These are phyloP conservation scores for Baronia brevicornis DNA, from an alignment of 2,888 invertebrate species.

Conservation along the genomic window DNA sequence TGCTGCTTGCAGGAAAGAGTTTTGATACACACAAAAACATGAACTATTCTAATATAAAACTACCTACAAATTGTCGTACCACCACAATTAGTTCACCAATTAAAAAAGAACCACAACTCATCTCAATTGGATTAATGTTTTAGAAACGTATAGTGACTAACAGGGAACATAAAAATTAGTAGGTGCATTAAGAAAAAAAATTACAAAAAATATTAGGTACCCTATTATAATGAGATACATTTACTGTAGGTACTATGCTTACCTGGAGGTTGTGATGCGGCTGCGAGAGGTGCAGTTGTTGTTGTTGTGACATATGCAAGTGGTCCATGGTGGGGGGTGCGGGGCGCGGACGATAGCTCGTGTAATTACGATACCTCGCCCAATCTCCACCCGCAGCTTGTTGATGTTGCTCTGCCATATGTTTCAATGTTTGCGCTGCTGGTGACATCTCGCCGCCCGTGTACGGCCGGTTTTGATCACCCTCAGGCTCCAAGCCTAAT, in stretches of 20 bases:
- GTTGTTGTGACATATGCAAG: conserved; percentile 90
- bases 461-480: conserved; percentile 64
- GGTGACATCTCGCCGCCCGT: conserved; percentile 85
- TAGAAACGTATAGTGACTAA: too few relatives aligned
- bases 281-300: conserved; percentile 90
- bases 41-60: too few relatives aligned
- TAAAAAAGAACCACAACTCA: too few relatives aligned
- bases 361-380: conserved; percentile 72
- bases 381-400: conserved; percentile 79
- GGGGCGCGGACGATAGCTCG: conserved; percentile 61
- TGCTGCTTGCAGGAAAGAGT: too few relatives aligned
- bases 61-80: too few relatives aligned
- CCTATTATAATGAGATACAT: background rate
- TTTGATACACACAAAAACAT: too few relatives aligned
- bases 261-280: conserved; percentile 89
- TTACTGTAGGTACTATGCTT: conserved; percentile 23
- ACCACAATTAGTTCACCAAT: too few relatives aligned
- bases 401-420: conserved; percentile 98
- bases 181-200: too few relatives aligned
- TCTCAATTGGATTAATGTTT: too few relatives aligned
- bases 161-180: too few relatives aligned
- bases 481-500: conserved; percentile 60
- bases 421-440: conserved; percentile 95
- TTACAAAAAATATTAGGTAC: too few relatives aligned
- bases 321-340: conserved; percentile 59